Evolutionary conservation across 2,113 vertebrate species (phyloP), one percentile per base, ranked within the genome.

Genomic region (Campylomormyrus tamandua): DNA sequence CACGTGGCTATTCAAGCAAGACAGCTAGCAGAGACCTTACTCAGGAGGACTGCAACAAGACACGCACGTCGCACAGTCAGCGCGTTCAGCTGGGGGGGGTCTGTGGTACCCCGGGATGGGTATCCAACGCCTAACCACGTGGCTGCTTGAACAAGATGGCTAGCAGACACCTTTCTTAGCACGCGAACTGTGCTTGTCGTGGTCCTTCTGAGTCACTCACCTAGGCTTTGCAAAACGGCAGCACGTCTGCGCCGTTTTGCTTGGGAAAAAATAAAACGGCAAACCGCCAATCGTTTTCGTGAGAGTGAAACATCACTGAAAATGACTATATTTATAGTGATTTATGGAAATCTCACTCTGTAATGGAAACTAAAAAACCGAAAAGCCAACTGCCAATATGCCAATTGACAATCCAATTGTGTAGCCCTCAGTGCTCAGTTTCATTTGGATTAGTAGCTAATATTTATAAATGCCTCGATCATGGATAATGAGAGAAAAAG

Each of bases 11-110:
- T 91, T 95, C 94, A 95, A 92, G 92, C 92, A 88, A 62, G 93
- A 90, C 90, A 92, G 92, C 90, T 95, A 95, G 95, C 95, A 95
- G 39, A 93, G 93, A 90, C 90, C 94, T 92, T 90, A 90, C 93
- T 93, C 93, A 92, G 92, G 93, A 93, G 91, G 92, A 94, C 93
- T 94, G 94, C 95, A 96, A 96, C 95, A 90, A 91, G 94, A 93
- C 94, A 94, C 31, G 70, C 89, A 85, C 62, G 45, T 87, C 62
- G 91, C 93, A 96, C 62, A 31, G 10, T 31, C 31, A 31, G 62
- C 62, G 27, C 1, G 21, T n/a, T 62, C 24, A 62, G 56, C 24
- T 62, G 56, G 56, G 24, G 52, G 56, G 56, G 56, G 56, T n/a
- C 56, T 93, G 92, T 93, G 95, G 94, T 94, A 95, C 93, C 92